Evolutionary conservation across 2,888 invertebrate species (phyloP).

Genomic region (Drosophila multiciliata): DNA sequence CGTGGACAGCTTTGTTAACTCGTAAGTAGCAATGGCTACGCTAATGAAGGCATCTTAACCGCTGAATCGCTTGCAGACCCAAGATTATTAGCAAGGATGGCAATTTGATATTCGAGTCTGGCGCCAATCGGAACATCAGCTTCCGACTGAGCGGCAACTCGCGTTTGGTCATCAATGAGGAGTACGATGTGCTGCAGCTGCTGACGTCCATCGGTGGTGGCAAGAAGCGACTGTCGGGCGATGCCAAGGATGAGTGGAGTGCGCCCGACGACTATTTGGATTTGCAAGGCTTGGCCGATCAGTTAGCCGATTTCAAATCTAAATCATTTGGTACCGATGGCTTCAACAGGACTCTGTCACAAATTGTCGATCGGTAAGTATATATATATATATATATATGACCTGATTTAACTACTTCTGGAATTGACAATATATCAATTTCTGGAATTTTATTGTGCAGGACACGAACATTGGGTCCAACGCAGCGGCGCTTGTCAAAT

Average conservation of each 20-base stretch:
- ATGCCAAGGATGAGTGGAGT: conserved; percentile 57
- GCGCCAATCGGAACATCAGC: conserved; percentile 91
- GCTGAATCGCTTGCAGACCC: conserved; percentile 59
- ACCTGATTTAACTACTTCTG: too few species aligned
- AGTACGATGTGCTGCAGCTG: conserved; percentile 87
- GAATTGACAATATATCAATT: neutral
- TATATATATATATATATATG: too few species aligned
- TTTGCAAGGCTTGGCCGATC: conserved; percentile 86
- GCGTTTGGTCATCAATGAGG: conserved; percentile 89
- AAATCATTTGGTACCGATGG: conserved; percentile 65
- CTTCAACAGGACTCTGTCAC: conserved; percentile 50
- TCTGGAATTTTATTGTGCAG: conserved; percentile 32
- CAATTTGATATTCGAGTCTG: conserved; percentile 92
- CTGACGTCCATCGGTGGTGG: conserved; percentile 51
- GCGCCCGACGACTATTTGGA: conserved; percentile 79
- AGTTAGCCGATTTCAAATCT: conserved; percentile 86
- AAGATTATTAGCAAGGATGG: conserved; percentile 88
- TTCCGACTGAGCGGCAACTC: conserved; percentile 89
- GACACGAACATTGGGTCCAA: conserved; percentile 44
- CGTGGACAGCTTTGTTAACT: conserved; percentile 66
- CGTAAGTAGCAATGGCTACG: conserved; percentile 52
- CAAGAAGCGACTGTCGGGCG: conserved; percentile 52
- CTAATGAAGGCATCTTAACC: neutral
- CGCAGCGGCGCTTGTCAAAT: conserved; percentile 78
- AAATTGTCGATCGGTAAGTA: conserved; percentile 71